Evolutionary conservation across 2,113 vertebrate genomes (phyloP).

Genomic region (Desmodus rotundus): DNA sequence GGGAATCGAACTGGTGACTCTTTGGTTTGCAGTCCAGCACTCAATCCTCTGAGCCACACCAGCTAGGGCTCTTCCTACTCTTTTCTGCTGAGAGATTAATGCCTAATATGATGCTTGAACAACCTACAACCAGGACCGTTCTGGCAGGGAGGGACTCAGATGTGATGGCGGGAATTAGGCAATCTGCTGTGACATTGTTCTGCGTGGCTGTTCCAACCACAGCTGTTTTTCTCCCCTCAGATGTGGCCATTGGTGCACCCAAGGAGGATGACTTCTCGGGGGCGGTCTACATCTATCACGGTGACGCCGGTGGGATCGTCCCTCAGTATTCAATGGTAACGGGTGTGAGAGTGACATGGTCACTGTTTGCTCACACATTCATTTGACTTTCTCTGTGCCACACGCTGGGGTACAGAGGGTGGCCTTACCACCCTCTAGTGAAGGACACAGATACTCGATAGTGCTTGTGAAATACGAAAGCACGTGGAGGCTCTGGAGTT

Average conservation of each 20-base stretch:
- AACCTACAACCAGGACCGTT: background rate
- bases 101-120: background rate
- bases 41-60: too few relatives aligned
- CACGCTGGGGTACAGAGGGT: background rate
- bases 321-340: slow-evolving; percentile 94
- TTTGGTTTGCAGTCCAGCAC: too few relatives aligned
- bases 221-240: slow-evolving; percentile 74
- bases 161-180: background rate
- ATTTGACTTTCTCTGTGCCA: background rate
- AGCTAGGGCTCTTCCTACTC: too few relatives aligned
- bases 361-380: background rate
- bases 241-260: slow-evolving; percentile 95
- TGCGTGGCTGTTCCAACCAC: background rate
- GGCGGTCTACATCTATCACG: slow-evolving; percentile 96
- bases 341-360: background rate
- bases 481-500: background rate
- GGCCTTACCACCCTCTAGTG: background rate
- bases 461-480: background rate
- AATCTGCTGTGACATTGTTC: rapidly evolving
- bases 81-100: background rate
- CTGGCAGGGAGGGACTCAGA: background rate
- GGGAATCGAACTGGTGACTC: too few relatives aligned
- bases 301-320: slow-evolving; percentile 86
- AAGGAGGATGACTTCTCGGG: slow-evolving; percentile 93
- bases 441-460: background rate